Evolutionary conservation across 2,113 vertebrate species (phyloP), one percentile per base, ranked within the genome.

Genomic region (Collichthys lucidus): DNA sequence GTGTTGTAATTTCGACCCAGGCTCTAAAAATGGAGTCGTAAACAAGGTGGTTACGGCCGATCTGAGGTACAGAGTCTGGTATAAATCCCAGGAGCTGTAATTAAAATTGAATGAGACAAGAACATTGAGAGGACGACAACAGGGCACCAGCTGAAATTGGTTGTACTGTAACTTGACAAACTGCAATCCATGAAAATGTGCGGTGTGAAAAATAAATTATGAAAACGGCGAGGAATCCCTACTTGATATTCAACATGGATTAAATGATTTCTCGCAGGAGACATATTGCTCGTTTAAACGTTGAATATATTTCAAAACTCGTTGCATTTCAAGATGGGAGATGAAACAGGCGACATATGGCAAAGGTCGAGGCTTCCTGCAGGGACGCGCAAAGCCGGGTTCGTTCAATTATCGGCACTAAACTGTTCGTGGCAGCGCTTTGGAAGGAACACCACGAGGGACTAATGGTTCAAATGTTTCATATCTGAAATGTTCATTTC

Each of bases 231-330:
- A 10, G 50, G n/a, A 64, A 68, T 69, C 16, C 22, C 47, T 77
- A 20, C 81, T 85, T 74, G 69, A 72, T 65, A 86, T 80, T 86
- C 86, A 24, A 67, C 86, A 56, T 11, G 31, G 20, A 70, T 73
- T 35, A 4, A 70, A 52, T 20, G 56, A 65, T 82, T 84, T 62
- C 81, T 68, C 22, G 12, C 60, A 14, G 72, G 69, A 59, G 55
- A 69, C 35, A 31, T 60, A 68, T 72, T 50, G 77, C 75, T 62
- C 59, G 49, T 70, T 88, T 68, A 62, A 50, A 46, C 67, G 60
- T 46, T 82, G 8, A 85, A 88, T 91, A 88, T 91, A 88, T 86
- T 90, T 82, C 15, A 85, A 46, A 26, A 79, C 9, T 77, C 71
- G 29, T 22, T 85, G 78, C 86, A 84, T 87, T 68, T 74, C 66